Evolutionary conservation across 1,140 invertebrate genomes (phyloP), one percentile per base, ranked within the genome.

Genomic region (Lepidurus apus): DNA sequence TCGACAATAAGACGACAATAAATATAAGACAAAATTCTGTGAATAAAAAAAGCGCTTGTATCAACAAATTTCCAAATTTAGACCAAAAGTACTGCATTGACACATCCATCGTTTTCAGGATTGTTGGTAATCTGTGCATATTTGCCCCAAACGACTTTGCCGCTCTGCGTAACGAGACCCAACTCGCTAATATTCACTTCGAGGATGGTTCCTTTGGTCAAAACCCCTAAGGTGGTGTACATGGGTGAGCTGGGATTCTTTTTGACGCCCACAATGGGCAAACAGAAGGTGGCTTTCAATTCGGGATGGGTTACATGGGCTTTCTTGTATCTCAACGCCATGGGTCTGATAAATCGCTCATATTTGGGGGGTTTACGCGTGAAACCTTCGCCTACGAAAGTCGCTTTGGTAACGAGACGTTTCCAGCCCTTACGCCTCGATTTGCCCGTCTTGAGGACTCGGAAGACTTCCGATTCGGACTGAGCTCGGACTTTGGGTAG

Each of bases 61-160:
- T 17, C 10, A 21, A 21, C 44, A 34, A 43, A 77, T 47, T 77
- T 13, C 43, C 21, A 75, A 26, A 76, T 81, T 92, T 91, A 99
- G 81, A 99, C 94, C 83, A 99, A 89, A 74, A 99, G 87, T 79
- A 99, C 94, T 85, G 97, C 97, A 91, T 99, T 99, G 74, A 99
- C 98, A 85, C 97, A 99, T 43, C 98, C 98, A 91, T 99, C 98
- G 88, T 99, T 99, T 86, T 99, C 98, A 8, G 98, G 98, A 87
- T 99, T 97, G 85, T 99, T 99, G 0, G 97, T 98, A 17, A 99
- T 97, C 86, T 99, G 98, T 0, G 98, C 98, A 87, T 98, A 99
- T 90, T 99, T 99, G 81, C 97, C 98, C 98, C 98, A 99, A 1
- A 99, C 95, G 80, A 99, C 96, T 91, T 99, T 99, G 78, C 98